Base-by-base conservation (phyloP, 2,888 invertebrate species). In the Morpho deidamia region DNA sequence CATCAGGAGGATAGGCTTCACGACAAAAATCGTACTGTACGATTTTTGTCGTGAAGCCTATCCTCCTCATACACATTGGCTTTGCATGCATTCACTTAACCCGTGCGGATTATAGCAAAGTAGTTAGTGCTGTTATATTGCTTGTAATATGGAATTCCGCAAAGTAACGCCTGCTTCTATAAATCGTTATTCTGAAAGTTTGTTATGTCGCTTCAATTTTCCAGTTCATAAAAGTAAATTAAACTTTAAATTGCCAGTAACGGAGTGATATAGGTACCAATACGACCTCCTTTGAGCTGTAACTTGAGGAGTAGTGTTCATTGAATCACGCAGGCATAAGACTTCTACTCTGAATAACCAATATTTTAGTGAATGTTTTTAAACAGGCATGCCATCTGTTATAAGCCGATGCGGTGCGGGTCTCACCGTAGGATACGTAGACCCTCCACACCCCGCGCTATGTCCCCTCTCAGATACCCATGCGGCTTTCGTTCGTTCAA, bases 361-460 rank as follows among this genome's bases (percentile, higher is more conserved):
- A 86, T 85, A 86, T 85, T 84, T 79, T 85, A 42, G 35, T 76
- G 78, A 82, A 78, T 80, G 76, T 78, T 83, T 78, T 81, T 82
- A 83, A 87, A 85, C 87, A 85, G 88, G 88, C 85, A 83, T 88
- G 85, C 89, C 89, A 89, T 89, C 89, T 89, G 89, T 85, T 86
- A 83, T 83, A 76, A 80, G 76, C 74, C 79, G 83, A 82, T 84
- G 86, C 85, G 85, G 78, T 74, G 81, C 80, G 78, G 77, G 78
- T 80, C 84, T 81, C 84, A 84, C 82, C 81, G 79, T 76, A 71
- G 74, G 69, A 70, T 76, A 78, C 73, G 72, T 72, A 73, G 72
- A 70, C 70, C 77, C 74, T 65, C 75, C 74, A 58, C 71, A 60
- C 74, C 76, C 79, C 79, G 74, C 81, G 69, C 65, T 66, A 65